Percentiles rank a stretch among this genome's conserved stretches.
These are phyloP conservation scores for Adineta ricciae DNA, from an alignment of 2,888 invertebrate species.

Conservation along the genomic window DNA sequence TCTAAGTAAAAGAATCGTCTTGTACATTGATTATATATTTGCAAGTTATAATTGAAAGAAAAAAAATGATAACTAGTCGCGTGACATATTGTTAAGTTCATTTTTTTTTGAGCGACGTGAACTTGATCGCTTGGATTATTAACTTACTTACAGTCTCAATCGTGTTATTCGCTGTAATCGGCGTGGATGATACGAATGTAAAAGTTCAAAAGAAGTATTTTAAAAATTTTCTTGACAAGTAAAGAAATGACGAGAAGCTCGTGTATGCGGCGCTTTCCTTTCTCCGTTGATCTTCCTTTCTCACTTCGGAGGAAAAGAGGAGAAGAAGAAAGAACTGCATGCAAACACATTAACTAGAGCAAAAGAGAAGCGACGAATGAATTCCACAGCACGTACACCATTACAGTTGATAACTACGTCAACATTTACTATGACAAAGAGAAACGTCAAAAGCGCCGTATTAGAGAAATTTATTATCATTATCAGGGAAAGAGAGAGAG, in stretches of 20 bases:
- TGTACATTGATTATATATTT: not conserved
- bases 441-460: not conserved
- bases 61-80: not conserved
- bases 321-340: not conserved
- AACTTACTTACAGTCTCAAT: too few species aligned
- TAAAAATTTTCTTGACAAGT: not conserved
- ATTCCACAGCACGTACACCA: not conserved
- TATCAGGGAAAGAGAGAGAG: not conserved
- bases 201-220: not conserved
- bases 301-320: not conserved
- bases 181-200: too few species aligned
- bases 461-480: not conserved
- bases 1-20: not conserved
- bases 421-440: not conserved
- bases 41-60: not conserved
- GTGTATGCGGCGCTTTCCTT: slow-evolving; percentile 16
- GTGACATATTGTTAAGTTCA: not conserved
- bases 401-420: not conserved
- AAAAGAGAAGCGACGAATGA: not conserved
- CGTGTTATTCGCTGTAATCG: not conserved
- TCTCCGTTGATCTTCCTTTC: not conserved
- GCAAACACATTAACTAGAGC: not conserved
- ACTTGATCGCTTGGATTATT: too few species aligned
- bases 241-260: not conserved
- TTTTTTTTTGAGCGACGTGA: too few species aligned